phyloP scores from a whole-genome alignment of 2,888 invertebrate species.

The Epicampocera succincta region DNA sequence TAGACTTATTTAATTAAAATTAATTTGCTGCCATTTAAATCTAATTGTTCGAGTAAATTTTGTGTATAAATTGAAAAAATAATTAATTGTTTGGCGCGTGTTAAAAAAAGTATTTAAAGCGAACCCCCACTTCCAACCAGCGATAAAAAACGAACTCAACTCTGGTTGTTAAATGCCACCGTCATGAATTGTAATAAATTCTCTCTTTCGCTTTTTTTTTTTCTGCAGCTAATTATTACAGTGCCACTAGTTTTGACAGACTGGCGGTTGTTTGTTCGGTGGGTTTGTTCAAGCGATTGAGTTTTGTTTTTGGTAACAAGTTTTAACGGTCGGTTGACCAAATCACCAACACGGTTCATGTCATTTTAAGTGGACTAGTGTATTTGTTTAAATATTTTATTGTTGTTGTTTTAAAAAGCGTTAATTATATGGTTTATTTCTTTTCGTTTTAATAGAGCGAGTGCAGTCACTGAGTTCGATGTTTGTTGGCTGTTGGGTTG shows the following conservation, averaged over 20 bases:
- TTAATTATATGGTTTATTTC: conserved; percentile 33
- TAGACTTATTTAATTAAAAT: conserved; percentile 42
- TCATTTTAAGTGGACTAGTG: conserved; percentile 13
- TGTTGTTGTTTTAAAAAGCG: conserved; percentile 22
- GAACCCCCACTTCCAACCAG: conserved; percentile 18
- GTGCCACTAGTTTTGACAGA: conserved; percentile 28
- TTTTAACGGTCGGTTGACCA: conserved; percentile 50
- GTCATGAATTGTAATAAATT: conserved; percentile 55
- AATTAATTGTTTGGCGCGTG: conserved; percentile 61
- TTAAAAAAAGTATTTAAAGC: conserved; percentile 5
- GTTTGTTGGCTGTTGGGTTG: not conserved
- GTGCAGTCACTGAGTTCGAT: not conserved
- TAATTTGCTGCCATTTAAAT: conserved; percentile 58
- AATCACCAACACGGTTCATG: conserved; percentile 11
- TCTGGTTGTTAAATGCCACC: conserved; percentile 47
- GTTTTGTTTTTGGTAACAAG: conserved; percentile 26
- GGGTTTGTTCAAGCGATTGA: not conserved
- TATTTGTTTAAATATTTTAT: conserved; percentile 1
- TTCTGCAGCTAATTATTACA: conserved; percentile 39
- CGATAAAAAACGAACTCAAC: conserved; percentile 23
- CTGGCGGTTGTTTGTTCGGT: conserved; percentile 16
- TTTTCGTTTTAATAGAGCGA: conserved; percentile 2
- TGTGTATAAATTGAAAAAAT: conserved; percentile 44
- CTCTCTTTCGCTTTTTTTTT: not conserved
- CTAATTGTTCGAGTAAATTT: conserved; percentile 55